Conservation (phyloP, 1,140 invertebrate genomes). For the Polypedilum pembai region DNA sequence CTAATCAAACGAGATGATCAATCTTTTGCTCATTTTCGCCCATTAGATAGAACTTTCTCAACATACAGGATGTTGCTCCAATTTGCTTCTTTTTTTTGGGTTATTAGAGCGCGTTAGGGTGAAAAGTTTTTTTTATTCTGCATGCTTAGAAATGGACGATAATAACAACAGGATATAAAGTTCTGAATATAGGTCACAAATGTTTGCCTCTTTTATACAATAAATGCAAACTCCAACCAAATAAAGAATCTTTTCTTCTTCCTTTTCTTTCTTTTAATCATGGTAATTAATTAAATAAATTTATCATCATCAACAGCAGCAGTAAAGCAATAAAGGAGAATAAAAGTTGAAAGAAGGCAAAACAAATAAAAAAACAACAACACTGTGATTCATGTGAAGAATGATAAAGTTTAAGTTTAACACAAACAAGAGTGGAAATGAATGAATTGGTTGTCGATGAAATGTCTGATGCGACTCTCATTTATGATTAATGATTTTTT, state of each 20-base stretch:
- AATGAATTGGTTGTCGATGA: too few relatives aligned
- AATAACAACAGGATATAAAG: background rate
- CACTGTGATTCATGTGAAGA: background rate
- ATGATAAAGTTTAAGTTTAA: too few relatives aligned
- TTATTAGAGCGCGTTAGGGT: background rate
- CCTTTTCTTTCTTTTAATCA: background rate
- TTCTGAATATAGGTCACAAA: background rate
- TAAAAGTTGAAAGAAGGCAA: background rate
- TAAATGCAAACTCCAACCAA: background rate
- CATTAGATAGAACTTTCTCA: background rate
- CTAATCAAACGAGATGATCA: constrained; percentile 26
- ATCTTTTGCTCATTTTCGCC: constrained; percentile 3
- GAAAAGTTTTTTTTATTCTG: background rate
- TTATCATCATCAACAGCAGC: constrained; percentile 21
- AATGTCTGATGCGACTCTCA: too few relatives aligned
- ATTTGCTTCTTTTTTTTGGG: background rate
- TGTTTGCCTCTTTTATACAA: too few relatives aligned
- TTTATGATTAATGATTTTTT: too few relatives aligned
- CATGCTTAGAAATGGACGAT: background rate
- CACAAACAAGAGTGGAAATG: too few relatives aligned
- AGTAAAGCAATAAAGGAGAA: background rate
- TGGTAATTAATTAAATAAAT: constrained; percentile 25
- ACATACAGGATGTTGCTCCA: background rate
- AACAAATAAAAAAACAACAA: constrained; percentile 23
- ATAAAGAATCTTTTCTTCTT: background rate